A percentile compares a stretch with the other conserved stretches of the same genome.
Evolutionary conservation across 2,797 vertebrate genomes (phyloP).

Genomic region (Iguana delicatissima): DNA sequence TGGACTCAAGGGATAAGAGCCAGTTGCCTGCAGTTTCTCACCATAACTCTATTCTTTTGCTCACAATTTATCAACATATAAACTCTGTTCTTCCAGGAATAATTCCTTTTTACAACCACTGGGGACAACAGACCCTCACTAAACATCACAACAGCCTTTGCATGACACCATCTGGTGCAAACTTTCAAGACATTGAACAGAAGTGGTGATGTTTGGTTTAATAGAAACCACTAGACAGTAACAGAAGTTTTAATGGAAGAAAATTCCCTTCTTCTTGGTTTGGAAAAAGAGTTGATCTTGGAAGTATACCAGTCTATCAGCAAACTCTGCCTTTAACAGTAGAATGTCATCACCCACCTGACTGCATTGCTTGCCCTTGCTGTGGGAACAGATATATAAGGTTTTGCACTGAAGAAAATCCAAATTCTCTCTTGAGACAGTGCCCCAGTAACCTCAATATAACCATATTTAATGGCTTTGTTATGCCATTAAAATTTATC

Average conservation of each 20-base stretch:
- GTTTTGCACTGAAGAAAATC: neutral
- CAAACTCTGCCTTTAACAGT: neutral
- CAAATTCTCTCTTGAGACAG: neutral
- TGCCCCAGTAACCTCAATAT: neutral
- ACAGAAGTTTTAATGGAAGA: neutral
- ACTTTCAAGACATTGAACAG: constrained; percentile 52
- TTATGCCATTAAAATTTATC: neutral
- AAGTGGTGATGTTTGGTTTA: constrained; percentile 53
- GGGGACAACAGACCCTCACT: constrained; percentile 62
- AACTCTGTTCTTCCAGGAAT: constrained; percentile 66
- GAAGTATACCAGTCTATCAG: neutral
- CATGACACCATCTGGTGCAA: constrained; percentile 61
- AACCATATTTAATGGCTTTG: neutral
- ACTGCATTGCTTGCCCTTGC: neutral
- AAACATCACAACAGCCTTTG: constrained; percentile 42
- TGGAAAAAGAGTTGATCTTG: constrained; percentile 18
- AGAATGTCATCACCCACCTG: neutral
- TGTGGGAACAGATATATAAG: neutral
- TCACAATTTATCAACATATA: constrained; percentile 59
- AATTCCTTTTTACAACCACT: constrained; percentile 42
- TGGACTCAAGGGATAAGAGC: constrained; percentile 40
- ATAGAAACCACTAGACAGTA: constrained; percentile 44
- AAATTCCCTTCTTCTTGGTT: neutral
- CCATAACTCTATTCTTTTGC: constrained; percentile 43
- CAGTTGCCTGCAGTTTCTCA: constrained; percentile 52